Conservation (phyloP, 2,888 invertebrate species). For the Lasioglossum leucozonium region DNA sequence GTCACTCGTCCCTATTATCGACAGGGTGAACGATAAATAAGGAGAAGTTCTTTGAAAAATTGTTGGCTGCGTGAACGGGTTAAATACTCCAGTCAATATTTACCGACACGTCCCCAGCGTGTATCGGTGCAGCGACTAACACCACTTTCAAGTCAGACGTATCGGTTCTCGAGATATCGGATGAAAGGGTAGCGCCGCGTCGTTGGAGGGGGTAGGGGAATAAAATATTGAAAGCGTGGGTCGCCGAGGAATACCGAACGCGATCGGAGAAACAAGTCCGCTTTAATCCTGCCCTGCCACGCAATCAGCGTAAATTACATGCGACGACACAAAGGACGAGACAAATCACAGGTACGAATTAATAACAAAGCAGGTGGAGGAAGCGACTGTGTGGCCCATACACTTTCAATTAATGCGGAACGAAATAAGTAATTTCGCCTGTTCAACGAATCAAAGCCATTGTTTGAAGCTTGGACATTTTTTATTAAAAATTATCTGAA, state of each 20-base stretch:
- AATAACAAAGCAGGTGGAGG: neutral
- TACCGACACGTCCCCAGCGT: neutral
- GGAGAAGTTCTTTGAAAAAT: neutral
- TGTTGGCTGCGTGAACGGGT: neutral
- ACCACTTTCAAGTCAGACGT: neutral
- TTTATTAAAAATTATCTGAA: too few species aligned
- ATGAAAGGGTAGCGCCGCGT: slow-evolving; percentile 2
- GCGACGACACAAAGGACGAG: neutral
- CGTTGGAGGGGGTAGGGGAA: neutral
- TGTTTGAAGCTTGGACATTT: too few species aligned
- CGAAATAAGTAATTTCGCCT: too few species aligned
- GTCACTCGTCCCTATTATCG: too few species aligned
- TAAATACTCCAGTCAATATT: neutral
- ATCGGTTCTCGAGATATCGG: neutral
- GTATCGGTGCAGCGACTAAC: neutral
- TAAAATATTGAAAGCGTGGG: slow-evolving; percentile 20
- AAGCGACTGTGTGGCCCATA: too few species aligned
- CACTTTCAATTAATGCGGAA: too few species aligned
- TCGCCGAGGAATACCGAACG: neutral
- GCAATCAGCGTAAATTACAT: slow-evolving; percentile 13
- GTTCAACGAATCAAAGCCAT: too few species aligned
- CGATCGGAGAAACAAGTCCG: slow-evolving; percentile 14
- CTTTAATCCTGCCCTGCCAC: neutral
- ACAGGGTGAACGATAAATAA: too few species aligned
- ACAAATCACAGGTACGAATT: slow-evolving; percentile 16